Conservation (phyloP, 2,113 vertebrate genomes). For the Gambusia holbrooki region DNA sequence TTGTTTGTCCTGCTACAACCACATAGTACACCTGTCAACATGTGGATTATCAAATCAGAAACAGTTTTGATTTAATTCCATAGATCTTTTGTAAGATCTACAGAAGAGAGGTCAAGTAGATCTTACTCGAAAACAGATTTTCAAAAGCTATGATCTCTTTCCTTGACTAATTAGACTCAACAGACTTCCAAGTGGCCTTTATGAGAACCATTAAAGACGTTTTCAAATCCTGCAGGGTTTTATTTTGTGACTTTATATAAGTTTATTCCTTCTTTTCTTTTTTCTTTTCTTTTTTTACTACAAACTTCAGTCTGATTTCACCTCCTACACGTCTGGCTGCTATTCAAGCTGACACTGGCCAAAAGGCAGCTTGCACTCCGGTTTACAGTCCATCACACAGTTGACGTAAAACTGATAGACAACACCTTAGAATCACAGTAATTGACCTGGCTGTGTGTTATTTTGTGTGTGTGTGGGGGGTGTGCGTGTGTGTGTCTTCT, state of each 20-base stretch:
- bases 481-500: too few species aligned
- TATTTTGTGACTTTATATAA: background rate
- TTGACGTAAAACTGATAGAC: background rate
- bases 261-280: background rate
- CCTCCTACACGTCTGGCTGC: background rate
- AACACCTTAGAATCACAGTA: background rate
- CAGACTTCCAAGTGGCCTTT: background rate
- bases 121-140: background rate
- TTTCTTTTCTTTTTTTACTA: background rate
- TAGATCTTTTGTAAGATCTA: background rate
- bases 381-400: background rate
- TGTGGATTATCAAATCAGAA: background rate
- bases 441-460: too few species aligned
- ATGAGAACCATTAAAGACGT: background rate
- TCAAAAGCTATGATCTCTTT: background rate
- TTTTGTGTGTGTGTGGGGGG: too few species aligned
- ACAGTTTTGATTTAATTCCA: background rate
- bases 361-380: background rate
- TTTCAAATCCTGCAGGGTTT: background rate
- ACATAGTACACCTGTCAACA: conserved; percentile 13
- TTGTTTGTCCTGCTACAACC: conserved; percentile 30
- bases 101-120: background rate
- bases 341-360: background rate
- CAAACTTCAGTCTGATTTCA: background rate
- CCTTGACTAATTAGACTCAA: conserved; percentile 11